Percentiles rank a stretch among this genome's conserved stretches.
Evolutionary conservation across 2,113 vertebrate genomes (phyloP).

Genomic region (Ailuropoda melanoleuca): DNA sequence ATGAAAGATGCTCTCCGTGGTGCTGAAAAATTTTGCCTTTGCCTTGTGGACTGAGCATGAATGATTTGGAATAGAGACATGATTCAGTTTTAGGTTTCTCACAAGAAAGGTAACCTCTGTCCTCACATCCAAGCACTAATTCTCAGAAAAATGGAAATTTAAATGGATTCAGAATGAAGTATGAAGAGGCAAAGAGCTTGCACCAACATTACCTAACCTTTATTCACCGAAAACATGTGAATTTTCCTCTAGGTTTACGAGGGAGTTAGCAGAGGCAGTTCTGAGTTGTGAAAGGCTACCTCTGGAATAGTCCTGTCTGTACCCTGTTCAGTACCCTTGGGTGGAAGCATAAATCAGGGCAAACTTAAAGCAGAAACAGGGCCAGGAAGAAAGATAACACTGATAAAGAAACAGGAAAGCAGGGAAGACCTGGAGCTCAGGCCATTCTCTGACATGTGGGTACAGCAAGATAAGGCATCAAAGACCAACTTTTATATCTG

Average conservation of each 20-base stretch:
- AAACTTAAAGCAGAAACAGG: neutral
- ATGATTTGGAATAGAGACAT: neutral
- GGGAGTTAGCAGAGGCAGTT: neutral
- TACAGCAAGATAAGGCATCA: neutral
- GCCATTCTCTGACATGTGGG: neutral
- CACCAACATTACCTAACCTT: conserved; percentile 26
- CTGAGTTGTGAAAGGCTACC: neutral
- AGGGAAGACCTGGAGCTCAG: neutral
- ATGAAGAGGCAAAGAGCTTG: conserved; percentile 25
- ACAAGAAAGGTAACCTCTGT: conserved; percentile 13
- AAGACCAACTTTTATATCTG: neutral
- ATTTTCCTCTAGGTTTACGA: conserved; percentile 47
- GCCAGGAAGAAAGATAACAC: neutral
- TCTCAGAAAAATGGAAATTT: conserved; percentile 30
- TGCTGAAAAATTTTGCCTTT: conserved; percentile 62
- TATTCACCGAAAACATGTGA: neutral
- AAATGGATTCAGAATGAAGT: conserved; percentile 41
- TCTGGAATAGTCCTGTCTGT: conserved; percentile 22
- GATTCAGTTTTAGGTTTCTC: conserved; percentile 29
- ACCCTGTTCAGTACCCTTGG: neutral
- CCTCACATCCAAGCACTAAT: conserved; percentile 36
- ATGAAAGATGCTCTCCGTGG: conserved; percentile 53
- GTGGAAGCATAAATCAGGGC: neutral
- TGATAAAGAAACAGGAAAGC: neutral
- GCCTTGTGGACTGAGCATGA: neutral